Evolutionary conservation across 2,888 invertebrate species (phyloP), one percentile per base, ranked within the genome.

Genomic region (Tryphoninae sp.): DNA sequence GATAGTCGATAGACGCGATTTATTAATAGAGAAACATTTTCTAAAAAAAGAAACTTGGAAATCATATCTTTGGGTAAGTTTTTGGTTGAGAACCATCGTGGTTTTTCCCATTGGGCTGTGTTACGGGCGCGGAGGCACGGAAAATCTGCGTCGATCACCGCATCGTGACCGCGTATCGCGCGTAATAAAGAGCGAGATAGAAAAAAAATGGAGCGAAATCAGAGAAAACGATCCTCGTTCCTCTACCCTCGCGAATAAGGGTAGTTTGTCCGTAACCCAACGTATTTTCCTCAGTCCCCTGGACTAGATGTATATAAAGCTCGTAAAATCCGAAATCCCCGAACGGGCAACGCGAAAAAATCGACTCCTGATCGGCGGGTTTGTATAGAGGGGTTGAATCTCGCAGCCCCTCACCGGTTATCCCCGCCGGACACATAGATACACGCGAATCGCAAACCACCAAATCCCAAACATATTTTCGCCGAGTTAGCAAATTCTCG

Each of bases 401-500:
- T 40, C 33, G 33, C 62, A 71, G 65, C 64, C 59, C 45, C 65
- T 53, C 53, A 40, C 22, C 69, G 71, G 78, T 64, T 67, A 72
- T 68, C 59, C 77, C 85, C 83, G 80, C 83, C 81, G 86, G 85
- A 84, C 84, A 83, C 81, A 71, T 40, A 22, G 16, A 13, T 40
- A 65, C 45, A 45, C 55, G 13, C 59, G 61, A n/a, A 65, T 61
- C 16, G 23, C 33, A 68, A 53, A n/a, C 26, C 42, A 16, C 85
- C 87, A 86, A 88, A 89, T 90, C 90, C 89, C 88, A 87, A 90
- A 89, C 89, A 91, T 90, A 91, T 91, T 91, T 90, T 89, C 88
- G 89, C 90, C 85, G 89, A 89, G 89, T 91, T 91, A 89, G 90
- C 90, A 87, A 89, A 90, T 91, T 89, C 87, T 84, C 86, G 78